A percentile compares a stretch with the other conserved stretches of the same genome.
Conservation (phyloP, 2,797 vertebrate genomes). For the Parauchenoglanis punctatus region DNA sequence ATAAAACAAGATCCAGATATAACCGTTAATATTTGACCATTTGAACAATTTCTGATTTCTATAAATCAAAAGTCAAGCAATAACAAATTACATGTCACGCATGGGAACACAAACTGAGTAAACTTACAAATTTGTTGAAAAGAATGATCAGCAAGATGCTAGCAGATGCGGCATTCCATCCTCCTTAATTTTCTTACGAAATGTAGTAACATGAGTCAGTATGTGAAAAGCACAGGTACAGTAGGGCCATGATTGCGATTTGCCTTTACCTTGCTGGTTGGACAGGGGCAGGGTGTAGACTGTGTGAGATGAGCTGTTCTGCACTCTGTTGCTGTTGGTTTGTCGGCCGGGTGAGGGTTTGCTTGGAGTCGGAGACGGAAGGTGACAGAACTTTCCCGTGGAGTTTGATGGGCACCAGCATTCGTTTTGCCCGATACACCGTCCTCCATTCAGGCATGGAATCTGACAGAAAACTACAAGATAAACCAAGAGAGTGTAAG, state of each 20-base stretch:
- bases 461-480: slow-evolving; percentile 94
- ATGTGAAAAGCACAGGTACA: background rate
- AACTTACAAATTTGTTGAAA: background rate
- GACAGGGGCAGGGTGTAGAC: slow-evolving; percentile 90
- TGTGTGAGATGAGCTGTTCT: slow-evolving; percentile 78
- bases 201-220: background rate
- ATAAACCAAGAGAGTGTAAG: background rate
- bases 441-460: slow-evolving; percentile 90
- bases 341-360: slow-evolving; percentile 67
- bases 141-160: too few species aligned
- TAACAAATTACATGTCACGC: background rate
- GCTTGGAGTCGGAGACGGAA: slow-evolving; percentile 73
- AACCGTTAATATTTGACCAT: slow-evolving; percentile 51
- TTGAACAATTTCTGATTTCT: background rate
- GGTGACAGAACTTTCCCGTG: slow-evolving; percentile 93
- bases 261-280: slow-evolving; percentile 86
- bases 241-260: background rate
- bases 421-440: slow-evolving; percentile 87
- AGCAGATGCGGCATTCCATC: background rate
- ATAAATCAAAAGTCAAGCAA: background rate
- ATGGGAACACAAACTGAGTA: background rate
- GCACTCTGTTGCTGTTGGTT: slow-evolving; percentile 55
- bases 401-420: slow-evolving; percentile 94
- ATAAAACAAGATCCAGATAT: slow-evolving; percentile 61
- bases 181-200: background rate